phyloP scores from a whole-genome alignment of 2,888 invertebrate genomes.

The Cantharis nigra region DNA sequence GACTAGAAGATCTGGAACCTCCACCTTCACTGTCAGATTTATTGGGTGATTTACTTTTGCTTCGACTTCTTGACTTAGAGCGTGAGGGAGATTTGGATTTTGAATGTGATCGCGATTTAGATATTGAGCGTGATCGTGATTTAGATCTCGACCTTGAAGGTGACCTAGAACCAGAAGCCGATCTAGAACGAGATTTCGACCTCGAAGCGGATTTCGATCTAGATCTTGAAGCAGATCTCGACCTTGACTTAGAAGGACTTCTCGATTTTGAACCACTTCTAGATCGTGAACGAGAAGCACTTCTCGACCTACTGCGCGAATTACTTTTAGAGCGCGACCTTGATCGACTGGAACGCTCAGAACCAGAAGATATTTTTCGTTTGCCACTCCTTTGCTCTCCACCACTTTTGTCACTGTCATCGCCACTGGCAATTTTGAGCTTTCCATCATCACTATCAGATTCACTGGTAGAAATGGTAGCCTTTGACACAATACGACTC shows the following conservation, averaged over 20 bases:
- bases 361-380: conserved; percentile 66
- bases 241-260: conserved; percentile 42
- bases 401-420: conserved; percentile 50
- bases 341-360: conserved; percentile 57
- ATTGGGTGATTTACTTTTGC: conserved; percentile 14
- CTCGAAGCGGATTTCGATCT: conserved; percentile 50
- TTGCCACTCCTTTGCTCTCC: conserved; percentile 48
- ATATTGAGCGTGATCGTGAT: conserved; percentile 46
- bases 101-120: conserved; percentile 38
- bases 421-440: conserved; percentile 63
- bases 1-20: conserved; percentile 30
- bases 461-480: conserved; percentile 90
- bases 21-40: conserved; percentile 18
- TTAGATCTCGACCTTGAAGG: conserved; percentile 36
- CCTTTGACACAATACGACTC: conserved; percentile 89
- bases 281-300: conserved; percentile 39
- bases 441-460: conserved; percentile 68
- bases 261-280: conserved; percentile 31
- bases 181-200: conserved; percentile 51
- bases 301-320: conserved; percentile 41
- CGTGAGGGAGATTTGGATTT: conserved; percentile 44
- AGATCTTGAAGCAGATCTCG: conserved; percentile 48
- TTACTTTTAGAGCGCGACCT: conserved; percentile 55
- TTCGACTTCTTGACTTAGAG: conserved; percentile 42
- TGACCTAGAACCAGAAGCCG: conserved; percentile 46